Base-by-base conservation (phyloP, 2,888 invertebrate genomes). In the Cyrtodaria siliqua region DNA sequence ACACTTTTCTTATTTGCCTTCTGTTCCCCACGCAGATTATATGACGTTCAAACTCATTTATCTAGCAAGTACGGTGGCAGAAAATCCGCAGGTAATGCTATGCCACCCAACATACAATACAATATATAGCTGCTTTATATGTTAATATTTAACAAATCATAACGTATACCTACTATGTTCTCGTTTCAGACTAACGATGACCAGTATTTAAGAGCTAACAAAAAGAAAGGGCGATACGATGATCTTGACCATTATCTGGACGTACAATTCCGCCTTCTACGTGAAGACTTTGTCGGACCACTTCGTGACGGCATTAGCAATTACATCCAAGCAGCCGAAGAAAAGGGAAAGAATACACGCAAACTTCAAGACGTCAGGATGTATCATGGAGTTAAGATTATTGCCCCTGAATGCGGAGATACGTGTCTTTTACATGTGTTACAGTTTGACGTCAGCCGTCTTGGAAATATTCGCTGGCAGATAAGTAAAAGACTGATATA, bases 281-380 rank as follows among this genome's bases (percentile, higher is more conserved):
- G 96, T 29, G 97, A 97, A 93, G 97, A 97, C 92, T 97, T 96
- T 89, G 94, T 96, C 40, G 94, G 94, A 18, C 96, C 97, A 0
- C 91, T 97, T 29, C 93, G 96, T 47, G 94, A 95, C 86, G 96
- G 96, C 76, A 94, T 96, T 90, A 91, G 91, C 81, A 94, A 94
- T 88, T 95, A 94, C 86, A 89, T 94, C 77, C 57, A 72, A 33
- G 78, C 66, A 9, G 57, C 67, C 8, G 40, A 69, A 55, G 73
- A 72, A 18, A 68, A 49, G 24, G 55, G 62, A 20, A 59, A 44
- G 44, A 50, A 40, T 56, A 69, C 55, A 18, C 26, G 61, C 42
- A 57, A 67, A 55, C 26, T 64, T 18, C 73, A 80, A 33, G 80
- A 83, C 53, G 80, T 78, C 4, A 66, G 82, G 4, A 73, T 85